Base-by-base conservation (phyloP, 2,888 invertebrate species). In the Cacoxenus indagator region DNA sequence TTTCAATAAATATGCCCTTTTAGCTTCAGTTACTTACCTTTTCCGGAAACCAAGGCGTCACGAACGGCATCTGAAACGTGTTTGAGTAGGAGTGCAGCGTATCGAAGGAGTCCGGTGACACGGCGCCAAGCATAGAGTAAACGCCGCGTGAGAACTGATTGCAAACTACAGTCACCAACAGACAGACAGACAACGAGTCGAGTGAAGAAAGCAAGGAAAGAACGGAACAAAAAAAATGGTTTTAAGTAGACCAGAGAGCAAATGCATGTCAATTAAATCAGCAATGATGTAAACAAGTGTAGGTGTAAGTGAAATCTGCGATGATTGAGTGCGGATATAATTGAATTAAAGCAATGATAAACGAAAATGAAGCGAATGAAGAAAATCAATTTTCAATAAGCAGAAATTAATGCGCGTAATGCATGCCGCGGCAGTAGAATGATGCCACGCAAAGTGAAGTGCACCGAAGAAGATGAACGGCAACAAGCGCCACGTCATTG, bases 61-160 rank as follows among this genome's bases (percentile, higher is more conserved):
- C 93, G 87, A 96, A 96, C 46, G 96, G 96, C 95, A 96, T 95
- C 89, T 97, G 96, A 87, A 97, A 97, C 64, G 96, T 96, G 88
- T 97, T 96, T 84, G 95, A 95, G 89, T 96, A 97, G 22, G 96
- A 96, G 87, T 96, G 96, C 65, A 97, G 91, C 4, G 96, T 96
- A 89, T 96, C 96, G 87, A 96, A 97, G n/a, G 96, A 96, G 85
- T 96, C 96, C 46, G 96, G 95, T 65, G 95, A 95, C 55, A 96
- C 96, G 9, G 96, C 96, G 6, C 96, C 96, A 77, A 97, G 89
- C 94, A 97, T 95, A 0, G 96, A 93, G 85, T 93, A 95, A 66
- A 97, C 96, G 51, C 96, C 96, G 73, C 95, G 91, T 57, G 93
- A 94, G 87, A 96, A 96, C 88, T 96, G 96, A 88, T 93, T 94